Conservation (phyloP, 2,113 vertebrate genomes). For the Hippolais icterina region DNA sequence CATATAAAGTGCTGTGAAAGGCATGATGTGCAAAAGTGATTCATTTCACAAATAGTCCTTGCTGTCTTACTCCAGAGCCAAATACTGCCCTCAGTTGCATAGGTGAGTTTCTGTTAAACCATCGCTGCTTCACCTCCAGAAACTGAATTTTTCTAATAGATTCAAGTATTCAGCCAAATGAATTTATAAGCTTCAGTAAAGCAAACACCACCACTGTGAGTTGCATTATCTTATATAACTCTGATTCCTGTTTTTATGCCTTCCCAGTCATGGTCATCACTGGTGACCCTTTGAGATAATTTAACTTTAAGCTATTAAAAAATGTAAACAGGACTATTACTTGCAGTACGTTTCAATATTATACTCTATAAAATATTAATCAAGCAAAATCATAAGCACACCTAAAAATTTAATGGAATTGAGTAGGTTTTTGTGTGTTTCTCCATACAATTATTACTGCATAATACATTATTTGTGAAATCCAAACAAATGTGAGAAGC, state of each 20-base stretch:
- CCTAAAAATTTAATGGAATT: not conserved
- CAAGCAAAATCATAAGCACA: not conserved
- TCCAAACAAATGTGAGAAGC: not conserved
- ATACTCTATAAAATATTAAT: not conserved
- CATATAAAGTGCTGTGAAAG: not conserved
- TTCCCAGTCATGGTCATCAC: not conserved
- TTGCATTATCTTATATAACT: not conserved
- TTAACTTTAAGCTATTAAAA: not conserved
- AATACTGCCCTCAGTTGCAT: not conserved
- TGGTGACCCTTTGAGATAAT: not conserved
- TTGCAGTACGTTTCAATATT: not conserved
- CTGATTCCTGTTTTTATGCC: not conserved
- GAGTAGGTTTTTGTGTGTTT: not conserved
- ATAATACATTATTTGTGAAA: not conserved
- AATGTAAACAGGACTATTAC: not conserved
- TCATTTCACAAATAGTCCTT: not conserved
- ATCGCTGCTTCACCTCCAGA: not conserved
- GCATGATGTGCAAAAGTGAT: not conserved
- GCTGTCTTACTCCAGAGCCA: not conserved
- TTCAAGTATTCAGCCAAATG: not conserved
- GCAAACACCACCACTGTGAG: not conserved
- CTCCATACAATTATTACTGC: not conserved
- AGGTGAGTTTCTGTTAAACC: not conserved
- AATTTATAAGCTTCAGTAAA: not conserved
- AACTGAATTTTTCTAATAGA: not conserved